These are phyloP conservation scores for Parasteatoda tepidariorum DNA, from an alignment of 1,140 invertebrate genomes.

Conservation along the genomic window DNA sequence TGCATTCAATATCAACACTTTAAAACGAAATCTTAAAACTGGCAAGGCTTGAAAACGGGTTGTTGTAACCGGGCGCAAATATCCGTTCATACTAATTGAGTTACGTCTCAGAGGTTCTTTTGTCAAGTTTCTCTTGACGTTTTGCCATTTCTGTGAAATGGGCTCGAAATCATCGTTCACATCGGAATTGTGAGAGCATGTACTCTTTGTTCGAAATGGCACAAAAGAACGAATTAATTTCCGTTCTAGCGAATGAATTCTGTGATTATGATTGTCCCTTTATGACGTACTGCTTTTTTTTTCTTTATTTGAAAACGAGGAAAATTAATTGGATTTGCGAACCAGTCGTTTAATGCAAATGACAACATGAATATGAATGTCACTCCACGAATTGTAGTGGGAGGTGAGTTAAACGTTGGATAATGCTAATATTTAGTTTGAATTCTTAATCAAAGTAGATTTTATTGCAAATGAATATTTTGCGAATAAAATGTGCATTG, in stretches of 20 bases:
- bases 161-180: background rate
- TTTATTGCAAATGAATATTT: no score
- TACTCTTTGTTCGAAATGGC: background rate
- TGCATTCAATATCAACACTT: constrained; percentile 60
- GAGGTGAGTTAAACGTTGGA: no score
- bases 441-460: no score
- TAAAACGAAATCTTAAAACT: constrained; percentile 40
- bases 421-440: no score
- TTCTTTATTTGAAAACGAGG: background rate
- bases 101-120: constrained; percentile 5
- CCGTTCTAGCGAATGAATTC: background rate
- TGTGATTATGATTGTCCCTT: background rate
- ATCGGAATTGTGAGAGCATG: background rate
- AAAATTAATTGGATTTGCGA: background rate
- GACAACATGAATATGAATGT: no score
- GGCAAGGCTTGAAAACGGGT: background rate
- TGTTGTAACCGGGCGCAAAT: constrained; percentile 23
- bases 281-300: background rate
- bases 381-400: no score
- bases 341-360: no score
- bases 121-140: background rate
- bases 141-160: background rate
- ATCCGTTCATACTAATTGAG: constrained; percentile 45
- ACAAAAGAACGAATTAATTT: background rate
- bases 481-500: no score